phyloP scores from a whole-genome alignment of 2,888 invertebrate genomes.

The Biston stratarius region DNA sequence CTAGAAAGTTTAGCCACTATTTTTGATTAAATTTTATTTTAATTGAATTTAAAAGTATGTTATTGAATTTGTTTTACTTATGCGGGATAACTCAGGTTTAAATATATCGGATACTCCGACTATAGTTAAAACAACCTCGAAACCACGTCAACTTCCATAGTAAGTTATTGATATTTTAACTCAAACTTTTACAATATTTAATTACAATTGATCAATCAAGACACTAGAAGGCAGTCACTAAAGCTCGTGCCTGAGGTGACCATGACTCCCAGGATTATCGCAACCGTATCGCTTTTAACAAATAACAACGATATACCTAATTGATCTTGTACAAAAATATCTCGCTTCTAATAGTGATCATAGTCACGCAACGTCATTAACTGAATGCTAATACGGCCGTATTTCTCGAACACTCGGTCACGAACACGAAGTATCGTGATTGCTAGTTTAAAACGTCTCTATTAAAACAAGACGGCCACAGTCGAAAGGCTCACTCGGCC shows the following conservation, averaged over 20 bases:
- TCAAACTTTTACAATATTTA: no score
- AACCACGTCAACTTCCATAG: no score
- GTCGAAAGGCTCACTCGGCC: constrained; percentile 56
- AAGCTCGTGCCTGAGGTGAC: constrained; percentile 50
- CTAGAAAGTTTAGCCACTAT: no score
- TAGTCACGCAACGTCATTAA: constrained; percentile 51
- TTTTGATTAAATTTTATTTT: no score
- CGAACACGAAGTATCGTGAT: constrained; percentile 61
- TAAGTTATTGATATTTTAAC: no score
- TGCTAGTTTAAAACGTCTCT: constrained; percentile 62
- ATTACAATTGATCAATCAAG: constrained; percentile 35
- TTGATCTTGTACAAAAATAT: constrained; percentile 27
- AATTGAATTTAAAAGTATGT: no score
- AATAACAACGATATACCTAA: constrained; percentile 15
- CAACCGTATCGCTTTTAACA: constrained; percentile 28
- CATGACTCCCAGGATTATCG: constrained; percentile 57
- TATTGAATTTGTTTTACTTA: no score
- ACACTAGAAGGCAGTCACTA: no score
- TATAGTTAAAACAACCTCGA: no score
- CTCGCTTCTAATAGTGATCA: constrained; percentile 26
- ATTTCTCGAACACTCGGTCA: constrained; percentile 51
- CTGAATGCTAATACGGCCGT: constrained; percentile 32
- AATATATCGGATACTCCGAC: no score
- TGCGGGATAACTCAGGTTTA: no score
- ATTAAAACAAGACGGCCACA: constrained; percentile 59